A percentile compares a stretch with the other conserved stretches of the same genome.
phyloP scores from a whole-genome alignment of 1,140 invertebrate species.

The Atta cephalotes region DNA sequence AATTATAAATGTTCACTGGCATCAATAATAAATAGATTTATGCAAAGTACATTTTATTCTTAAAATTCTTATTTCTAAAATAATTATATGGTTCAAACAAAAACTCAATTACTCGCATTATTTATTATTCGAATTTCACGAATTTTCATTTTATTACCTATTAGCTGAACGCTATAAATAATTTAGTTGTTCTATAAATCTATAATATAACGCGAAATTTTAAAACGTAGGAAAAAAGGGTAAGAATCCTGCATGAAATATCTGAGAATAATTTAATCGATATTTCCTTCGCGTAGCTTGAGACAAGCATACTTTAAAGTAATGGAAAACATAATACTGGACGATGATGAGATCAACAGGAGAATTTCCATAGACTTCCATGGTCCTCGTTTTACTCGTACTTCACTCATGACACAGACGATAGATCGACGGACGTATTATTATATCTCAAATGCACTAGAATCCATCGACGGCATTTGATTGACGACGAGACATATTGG shows the following conservation, averaged over 20 bases:
- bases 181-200: neutral
- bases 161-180: neutral
- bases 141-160: neutral
- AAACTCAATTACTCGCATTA: too few relatives aligned
- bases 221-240: neutral
- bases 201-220: neutral
- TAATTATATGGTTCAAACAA: too few relatives aligned
- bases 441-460: constrained; percentile 74
- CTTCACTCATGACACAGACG: constrained; percentile 59
- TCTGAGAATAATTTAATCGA: neutral
- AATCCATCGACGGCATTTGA: constrained; percentile 66
- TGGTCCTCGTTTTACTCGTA: constrained; percentile 29
- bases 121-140: neutral
- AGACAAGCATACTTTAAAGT: neutral
- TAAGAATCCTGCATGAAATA: neutral
- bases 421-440: constrained; percentile 65
- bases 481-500: constrained; percentile 69
- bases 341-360: neutral
- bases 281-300: neutral
- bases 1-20: too few relatives aligned
- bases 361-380: constrained; percentile 34
- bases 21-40: too few relatives aligned
- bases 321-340: constrained; percentile 32
- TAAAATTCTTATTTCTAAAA: too few relatives aligned
- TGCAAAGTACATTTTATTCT: too few relatives aligned